Evolutionary conservation across 2,113 vertebrate species (phyloP).

Genomic region (Sander vitreus): DNA sequence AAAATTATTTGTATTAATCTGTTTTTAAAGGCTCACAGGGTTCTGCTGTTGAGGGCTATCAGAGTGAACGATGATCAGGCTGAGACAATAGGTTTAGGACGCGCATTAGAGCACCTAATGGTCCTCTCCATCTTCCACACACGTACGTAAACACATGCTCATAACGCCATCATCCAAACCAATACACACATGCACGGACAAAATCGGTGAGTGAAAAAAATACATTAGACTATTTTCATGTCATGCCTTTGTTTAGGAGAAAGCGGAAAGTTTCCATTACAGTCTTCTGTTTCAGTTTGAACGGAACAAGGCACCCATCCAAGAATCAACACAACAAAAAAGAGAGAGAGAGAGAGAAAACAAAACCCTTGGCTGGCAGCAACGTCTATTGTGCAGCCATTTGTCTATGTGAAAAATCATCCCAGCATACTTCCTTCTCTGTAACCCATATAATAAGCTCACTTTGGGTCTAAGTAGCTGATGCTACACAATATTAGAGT

Average conservation of each 20-base stretch:
- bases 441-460: slow-evolving; percentile 35
- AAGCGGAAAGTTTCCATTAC: slow-evolving; percentile 68
- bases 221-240: slow-evolving; percentile 65
- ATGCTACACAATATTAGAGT: slow-evolving; percentile 7
- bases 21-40: slow-evolving; percentile 75
- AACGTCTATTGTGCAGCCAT: slow-evolving; percentile 40
- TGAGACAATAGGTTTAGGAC: slow-evolving; percentile 66
- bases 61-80: slow-evolving; percentile 57
- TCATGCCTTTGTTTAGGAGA: slow-evolving; percentile 65
- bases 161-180: background rate
- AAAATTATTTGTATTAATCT: slow-evolving; percentile 76
- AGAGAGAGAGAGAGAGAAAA: background rate
- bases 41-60: slow-evolving; percentile 64
- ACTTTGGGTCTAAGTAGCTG: slow-evolving; percentile 40
- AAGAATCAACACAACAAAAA: slow-evolving; percentile 42
- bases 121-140: slow-evolving; percentile 42
- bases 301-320: slow-evolving; percentile 48
- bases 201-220: slow-evolving; percentile 37
- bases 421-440: slow-evolving; percentile 1
- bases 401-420: slow-evolving; percentile 48
- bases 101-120: slow-evolving; percentile 65
- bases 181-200: background rate
- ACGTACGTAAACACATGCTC: slow-evolving; percentile 8
- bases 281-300: slow-evolving; percentile 78
- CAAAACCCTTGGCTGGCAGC: slow-evolving; percentile 32